Evolutionary conservation across 64 coral and sea anemone species (phyloP).

Genomic region (Montipora efflorescens): DNA sequence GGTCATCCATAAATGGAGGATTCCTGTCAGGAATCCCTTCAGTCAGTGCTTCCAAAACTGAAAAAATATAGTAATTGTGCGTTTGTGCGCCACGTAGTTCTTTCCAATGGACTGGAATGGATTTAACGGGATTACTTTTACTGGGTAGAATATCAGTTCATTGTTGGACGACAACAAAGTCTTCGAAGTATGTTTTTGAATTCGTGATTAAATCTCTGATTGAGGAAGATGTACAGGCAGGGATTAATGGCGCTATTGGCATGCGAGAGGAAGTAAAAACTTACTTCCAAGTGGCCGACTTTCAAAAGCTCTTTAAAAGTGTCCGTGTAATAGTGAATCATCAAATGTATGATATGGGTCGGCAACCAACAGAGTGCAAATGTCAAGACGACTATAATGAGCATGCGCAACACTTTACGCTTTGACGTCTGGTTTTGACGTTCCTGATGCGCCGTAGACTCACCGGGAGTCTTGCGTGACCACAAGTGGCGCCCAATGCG

Average conservation of each 20-base stretch:
- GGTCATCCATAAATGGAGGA: too few relatives aligned
- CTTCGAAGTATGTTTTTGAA: constrained; percentile 67
- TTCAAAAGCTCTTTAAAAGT: constrained; percentile 13
- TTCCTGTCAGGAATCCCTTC: too few relatives aligned
- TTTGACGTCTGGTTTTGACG: constrained; percentile 65
- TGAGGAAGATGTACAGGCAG: constrained; percentile 80
- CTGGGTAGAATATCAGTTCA: background rate
- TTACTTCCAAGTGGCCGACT: constrained; percentile 39
- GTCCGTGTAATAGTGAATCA: constrained; percentile 56
- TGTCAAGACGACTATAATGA: constrained; percentile 77
- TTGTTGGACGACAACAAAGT: background rate
- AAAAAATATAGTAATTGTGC: too few relatives aligned
- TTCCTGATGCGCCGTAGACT: constrained; percentile 43
- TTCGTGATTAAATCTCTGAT: constrained; percentile 78
- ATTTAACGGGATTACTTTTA: background rate
- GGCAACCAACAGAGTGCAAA: constrained; percentile 89
- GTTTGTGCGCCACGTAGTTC: too few relatives aligned
- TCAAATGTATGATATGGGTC: constrained; percentile 78
- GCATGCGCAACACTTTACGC: constrained; percentile 88
- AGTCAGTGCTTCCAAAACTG: too few relatives aligned
- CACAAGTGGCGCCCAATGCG: constrained; percentile 73
- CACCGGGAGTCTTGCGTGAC: constrained; percentile 78
- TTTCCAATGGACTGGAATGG: background rate
- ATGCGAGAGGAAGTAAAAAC: constrained; percentile 84
- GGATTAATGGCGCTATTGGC: constrained; percentile 93